phyloP scores from a whole-genome alignment of 2,888 invertebrate species.

The Drosophila heteroneura region DNA sequence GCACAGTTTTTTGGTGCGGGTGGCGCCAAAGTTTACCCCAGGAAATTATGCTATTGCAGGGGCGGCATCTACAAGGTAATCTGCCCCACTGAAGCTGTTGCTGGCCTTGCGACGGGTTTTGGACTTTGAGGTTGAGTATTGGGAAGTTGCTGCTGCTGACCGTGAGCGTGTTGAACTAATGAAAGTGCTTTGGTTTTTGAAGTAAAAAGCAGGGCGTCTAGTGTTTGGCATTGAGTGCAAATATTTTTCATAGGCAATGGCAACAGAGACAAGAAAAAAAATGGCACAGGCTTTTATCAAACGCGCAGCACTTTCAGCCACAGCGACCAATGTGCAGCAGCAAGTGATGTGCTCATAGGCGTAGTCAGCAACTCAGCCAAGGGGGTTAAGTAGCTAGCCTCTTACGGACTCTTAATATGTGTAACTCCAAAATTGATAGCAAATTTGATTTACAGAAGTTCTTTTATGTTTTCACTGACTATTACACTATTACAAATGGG shows the following conservation, averaged over 20 bases:
- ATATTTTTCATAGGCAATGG: conserved; percentile 40
- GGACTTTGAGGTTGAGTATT: background rate
- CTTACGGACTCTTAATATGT: background rate
- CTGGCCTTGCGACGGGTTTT: conserved; percentile 60
- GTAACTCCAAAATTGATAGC: background rate
- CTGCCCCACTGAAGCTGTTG: conserved; percentile 31
- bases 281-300: conserved; percentile 71
- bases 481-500: background rate
- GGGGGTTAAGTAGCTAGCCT: background rate
- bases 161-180: conserved; percentile 70
- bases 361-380: background rate
- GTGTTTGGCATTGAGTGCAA: conserved; percentile 46
- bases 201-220: conserved; percentile 33
- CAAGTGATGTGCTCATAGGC: conserved; percentile 12
- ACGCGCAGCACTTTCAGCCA: conserved; percentile 54
- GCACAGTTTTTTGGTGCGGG: conserved; percentile 42
- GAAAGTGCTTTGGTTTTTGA: conserved; percentile 69
- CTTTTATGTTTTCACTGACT: background rate
- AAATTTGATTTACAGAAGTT: background rate
- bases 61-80: conserved; percentile 10
- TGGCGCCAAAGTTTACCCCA: conserved; percentile 50
- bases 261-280: conserved; percentile 31
- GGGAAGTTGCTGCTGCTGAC: conserved; percentile 39
- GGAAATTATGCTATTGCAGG: conserved; percentile 41
- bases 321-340: background rate